A percentile compares a stretch with the other conserved stretches of the same genome.
These are phyloP conservation scores for Sebastes minor DNA, from an alignment of 2,797 vertebrate species.

Conservation along the genomic window DNA sequence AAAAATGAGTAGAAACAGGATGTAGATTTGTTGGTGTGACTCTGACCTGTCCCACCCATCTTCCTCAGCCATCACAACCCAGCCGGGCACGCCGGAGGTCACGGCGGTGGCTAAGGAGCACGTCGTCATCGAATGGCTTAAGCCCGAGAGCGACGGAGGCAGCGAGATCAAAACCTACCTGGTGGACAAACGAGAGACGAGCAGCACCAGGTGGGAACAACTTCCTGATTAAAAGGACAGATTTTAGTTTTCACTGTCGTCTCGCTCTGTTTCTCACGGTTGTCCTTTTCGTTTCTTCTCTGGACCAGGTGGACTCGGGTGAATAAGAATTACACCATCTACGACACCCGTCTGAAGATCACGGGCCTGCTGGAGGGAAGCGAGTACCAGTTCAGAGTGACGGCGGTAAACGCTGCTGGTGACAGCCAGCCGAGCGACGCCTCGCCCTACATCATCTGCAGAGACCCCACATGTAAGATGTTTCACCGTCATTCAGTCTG, in stretches of 20 bases:
- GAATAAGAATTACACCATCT: slow-evolving; percentile 94
- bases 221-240: neutral
- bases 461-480: slow-evolving; percentile 95
- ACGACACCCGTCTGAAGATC: slow-evolving; percentile 97
- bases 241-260: neutral
- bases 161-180: slow-evolving; percentile 95
- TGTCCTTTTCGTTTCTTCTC: neutral
- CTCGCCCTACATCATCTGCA: slow-evolving; percentile 92
- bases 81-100: slow-evolving; percentile 89
- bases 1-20: neutral
- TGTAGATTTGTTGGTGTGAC: neutral
- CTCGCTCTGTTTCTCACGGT: neutral
- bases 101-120: slow-evolving; percentile 91
- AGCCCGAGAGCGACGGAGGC: slow-evolving; percentile 95
- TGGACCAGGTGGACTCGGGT: slow-evolving; percentile 93
- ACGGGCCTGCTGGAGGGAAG: slow-evolving; percentile 92
- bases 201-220: slow-evolving; percentile 88
- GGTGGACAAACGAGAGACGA: slow-evolving; percentile 96
- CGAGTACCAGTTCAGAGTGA: slow-evolving; percentile 97
- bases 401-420: slow-evolving; percentile 94
- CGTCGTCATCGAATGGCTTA: slow-evolving; percentile 95
- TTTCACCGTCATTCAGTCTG: neutral
- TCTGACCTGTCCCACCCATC: neutral
- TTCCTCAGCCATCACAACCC: slow-evolving; percentile 87
- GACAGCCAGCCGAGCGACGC: slow-evolving; percentile 94